Evolutionary conservation across 2,888 invertebrate species (phyloP), one percentile per base, ranked within the genome.

Genomic region (Camponotus fellah): DNA sequence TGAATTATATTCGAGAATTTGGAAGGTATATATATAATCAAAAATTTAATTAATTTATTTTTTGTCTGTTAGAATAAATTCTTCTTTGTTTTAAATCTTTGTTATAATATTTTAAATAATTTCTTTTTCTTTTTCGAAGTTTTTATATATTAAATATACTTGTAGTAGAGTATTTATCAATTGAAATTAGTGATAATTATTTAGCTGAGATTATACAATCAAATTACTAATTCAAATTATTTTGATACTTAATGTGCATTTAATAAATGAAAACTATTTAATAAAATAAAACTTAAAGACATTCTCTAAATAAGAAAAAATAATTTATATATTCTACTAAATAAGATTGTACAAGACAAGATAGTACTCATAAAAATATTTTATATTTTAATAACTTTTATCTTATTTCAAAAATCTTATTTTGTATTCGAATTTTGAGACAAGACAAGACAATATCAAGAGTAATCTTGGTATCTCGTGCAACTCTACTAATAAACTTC

Each of bases 41-140:
- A 49, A 80, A 62, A 80, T 80, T 79, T 60, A 79, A 71, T 79
- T 71, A 79, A 71, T 79, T 60, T 56, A 64, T 32, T 34, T 49
- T 40, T 40, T 40, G 26, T 9, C n/a, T 56, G 49, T 76, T 6
- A 80, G 17, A 62, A 74, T 26, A 43, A 46, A 26, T 5, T 43
- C 12, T 12, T 71, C 58, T 71, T 10, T 58, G n/a, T 5, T 10
- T 58, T 34, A 56, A 12, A 32, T 43, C 3, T 69, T 43, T 58
- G 21, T 43, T n/a, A 56, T 3, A n/a, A n/a, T 6, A 21, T 53
- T 17, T 26, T 26, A 26, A 26, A 26, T 26, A 26, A 26, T 17
- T 2, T 49, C 6, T 53, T 0, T n/a, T 8, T 8, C n/a, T 2
- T 49, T 6, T 53, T 4, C n/a, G n/a, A 37, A 53, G 6, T 46